A percentile compares a stretch with the other conserved stretches of the same genome.
Conservation (phyloP, 1,140 invertebrate genomes). For the Hylyphantes graminicola region DNA sequence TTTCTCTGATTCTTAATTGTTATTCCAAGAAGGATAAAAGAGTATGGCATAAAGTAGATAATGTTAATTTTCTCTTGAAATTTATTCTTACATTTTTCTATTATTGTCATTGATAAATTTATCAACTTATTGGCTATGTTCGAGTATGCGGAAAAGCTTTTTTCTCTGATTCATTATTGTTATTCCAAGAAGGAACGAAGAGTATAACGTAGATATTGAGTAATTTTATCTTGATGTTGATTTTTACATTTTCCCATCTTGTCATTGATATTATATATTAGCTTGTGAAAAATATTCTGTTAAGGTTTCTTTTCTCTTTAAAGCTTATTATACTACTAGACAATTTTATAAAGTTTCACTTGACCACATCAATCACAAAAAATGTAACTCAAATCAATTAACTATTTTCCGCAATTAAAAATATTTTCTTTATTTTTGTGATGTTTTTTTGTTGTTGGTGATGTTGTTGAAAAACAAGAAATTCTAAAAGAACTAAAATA, state of each 20-base stretch:
- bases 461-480: neutral
- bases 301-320: neutral
- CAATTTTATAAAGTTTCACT: neutral
- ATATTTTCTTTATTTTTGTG: neutral
- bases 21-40: too few species aligned
- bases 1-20: too few species aligned
- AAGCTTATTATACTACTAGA: neutral
- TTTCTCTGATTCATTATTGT: neutral
- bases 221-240: too few species aligned
- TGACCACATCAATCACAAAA: neutral
- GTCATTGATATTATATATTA: neutral
- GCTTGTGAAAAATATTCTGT: neutral
- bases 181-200: too few species aligned
- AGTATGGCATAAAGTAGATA: too few species aligned
- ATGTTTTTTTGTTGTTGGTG: neutral
- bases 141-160: neutral
- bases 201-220: too few species aligned
- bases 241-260: neutral
- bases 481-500: too few species aligned
- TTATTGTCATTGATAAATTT: too few species aligned
- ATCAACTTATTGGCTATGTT: conserved; percentile 1
- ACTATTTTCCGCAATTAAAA: too few species aligned
- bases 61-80: too few species aligned
- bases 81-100: too few species aligned
- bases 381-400: neutral